phyloP scores from a whole-genome alignment of 1,140 invertebrate species.

The Drosophila sechellia region DNA sequence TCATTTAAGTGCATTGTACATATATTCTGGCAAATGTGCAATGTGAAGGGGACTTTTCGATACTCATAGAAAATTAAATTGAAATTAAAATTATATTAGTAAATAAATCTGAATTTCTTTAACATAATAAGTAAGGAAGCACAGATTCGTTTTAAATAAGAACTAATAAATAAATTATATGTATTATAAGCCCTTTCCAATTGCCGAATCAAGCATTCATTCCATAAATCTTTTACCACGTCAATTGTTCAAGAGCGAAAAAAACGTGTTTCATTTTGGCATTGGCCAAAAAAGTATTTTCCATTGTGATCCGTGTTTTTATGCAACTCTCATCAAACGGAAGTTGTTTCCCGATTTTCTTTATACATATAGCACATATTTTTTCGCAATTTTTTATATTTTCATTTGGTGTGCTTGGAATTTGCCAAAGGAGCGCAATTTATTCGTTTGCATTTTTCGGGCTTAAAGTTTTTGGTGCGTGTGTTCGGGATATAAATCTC shows the following conservation, averaged over 20 bases:
- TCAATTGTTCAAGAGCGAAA: slow-evolving; percentile 15
- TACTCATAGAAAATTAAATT: too few relatives aligned
- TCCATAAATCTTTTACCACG: neutral
- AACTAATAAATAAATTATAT: neutral
- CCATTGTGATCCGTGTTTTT: slow-evolving; percentile 46
- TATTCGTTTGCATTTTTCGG: slow-evolving; percentile 30
- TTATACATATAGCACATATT: slow-evolving; percentile 7
- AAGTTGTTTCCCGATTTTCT: slow-evolving; percentile 46
- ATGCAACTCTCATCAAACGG: slow-evolving; percentile 45
- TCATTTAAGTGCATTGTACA: neutral
- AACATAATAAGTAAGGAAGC: too few relatives aligned
- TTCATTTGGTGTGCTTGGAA: neutral
- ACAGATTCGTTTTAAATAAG: too few relatives aligned
- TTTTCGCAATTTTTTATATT: slow-evolving; percentile 3
- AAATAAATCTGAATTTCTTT: too few relatives aligned
- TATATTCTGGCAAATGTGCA: neutral
- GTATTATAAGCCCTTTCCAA: neutral
- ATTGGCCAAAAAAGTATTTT: slow-evolving; percentile 28
- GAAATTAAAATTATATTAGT: too few relatives aligned
- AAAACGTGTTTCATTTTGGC: slow-evolving; percentile 4
- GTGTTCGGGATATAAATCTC: slow-evolving; percentile 35
- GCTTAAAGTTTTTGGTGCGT: slow-evolving; percentile 32
- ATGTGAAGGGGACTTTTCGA: neutral
- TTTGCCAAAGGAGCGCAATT: slow-evolving; percentile 27
- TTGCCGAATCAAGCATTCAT: neutral